A percentile compares a stretch with the other conserved stretches of the same genome.
Evolutionary conservation across 1,140 invertebrate genomes (phyloP).

Genomic region (Drosophila seguyi): DNA sequence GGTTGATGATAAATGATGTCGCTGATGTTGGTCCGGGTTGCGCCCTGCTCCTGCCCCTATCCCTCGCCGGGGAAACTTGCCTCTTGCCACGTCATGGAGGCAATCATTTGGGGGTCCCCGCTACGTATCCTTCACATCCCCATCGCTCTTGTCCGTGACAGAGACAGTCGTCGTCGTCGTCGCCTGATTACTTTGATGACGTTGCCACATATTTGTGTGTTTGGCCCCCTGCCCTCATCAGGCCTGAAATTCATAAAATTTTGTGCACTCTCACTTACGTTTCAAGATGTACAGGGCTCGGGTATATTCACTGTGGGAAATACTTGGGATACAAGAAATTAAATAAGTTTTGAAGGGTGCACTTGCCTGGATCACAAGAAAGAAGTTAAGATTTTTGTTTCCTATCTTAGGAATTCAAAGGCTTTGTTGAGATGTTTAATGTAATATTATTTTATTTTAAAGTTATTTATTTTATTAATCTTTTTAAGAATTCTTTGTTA

Average conservation of each 20-base stretch:
- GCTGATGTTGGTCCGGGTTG: constrained; percentile 71
- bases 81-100: constrained; percentile 76
- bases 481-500: too few species aligned
- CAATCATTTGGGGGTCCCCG: constrained; percentile 69
- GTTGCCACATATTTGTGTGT: constrained; percentile 77
- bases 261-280: constrained; percentile 69
- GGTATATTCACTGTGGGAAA: constrained; percentile 8
- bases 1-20: constrained; percentile 85
- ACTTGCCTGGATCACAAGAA: not conserved
- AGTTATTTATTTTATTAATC: too few species aligned
- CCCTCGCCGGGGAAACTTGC: constrained; percentile 19
- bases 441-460: too few species aligned
- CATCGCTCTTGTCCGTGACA: constrained; percentile 62
- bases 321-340: not conserved
- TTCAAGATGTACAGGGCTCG: not conserved
- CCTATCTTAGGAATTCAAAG: not conserved
- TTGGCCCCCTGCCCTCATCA: not conserved
- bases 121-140: constrained; percentile 27
- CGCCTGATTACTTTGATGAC: constrained; percentile 82
- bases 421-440: too few species aligned
- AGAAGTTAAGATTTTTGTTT: not conserved
- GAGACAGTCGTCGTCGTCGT: constrained; percentile 71
- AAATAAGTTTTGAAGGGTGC: not conserved
- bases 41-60: constrained; percentile 8
- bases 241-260: constrained; percentile 51